Conservation (phyloP, 2,797 vertebrate species). For the Hybognathus amarus region DNA sequence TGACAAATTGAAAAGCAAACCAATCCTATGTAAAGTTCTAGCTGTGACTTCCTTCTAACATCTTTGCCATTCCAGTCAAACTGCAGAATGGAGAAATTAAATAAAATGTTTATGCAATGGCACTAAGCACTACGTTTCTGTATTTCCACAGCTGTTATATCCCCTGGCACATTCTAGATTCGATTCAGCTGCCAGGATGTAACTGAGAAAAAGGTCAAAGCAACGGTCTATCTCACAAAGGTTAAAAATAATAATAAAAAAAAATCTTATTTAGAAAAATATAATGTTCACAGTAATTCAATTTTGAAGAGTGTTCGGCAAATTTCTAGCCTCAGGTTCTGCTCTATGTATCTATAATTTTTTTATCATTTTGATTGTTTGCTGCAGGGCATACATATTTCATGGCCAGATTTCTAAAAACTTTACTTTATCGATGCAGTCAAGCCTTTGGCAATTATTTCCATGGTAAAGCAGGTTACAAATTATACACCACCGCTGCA, state of each 20-base stretch:
- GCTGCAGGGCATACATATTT: slow-evolving; percentile 38
- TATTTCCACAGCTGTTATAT: slow-evolving; percentile 18
- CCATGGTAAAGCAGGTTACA: not conserved
- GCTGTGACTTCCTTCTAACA: not conserved
- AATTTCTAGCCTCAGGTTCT: not conserved
- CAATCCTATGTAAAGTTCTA: not conserved
- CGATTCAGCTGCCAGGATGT: not conserved
- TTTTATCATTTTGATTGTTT: slow-evolving; percentile 4
- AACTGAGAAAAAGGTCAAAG: slow-evolving; percentile 46
- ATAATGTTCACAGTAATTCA: not conserved
- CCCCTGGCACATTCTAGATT: slow-evolving; percentile 22
- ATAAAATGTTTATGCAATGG: slow-evolving; percentile 7
- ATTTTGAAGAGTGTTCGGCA: not conserved
- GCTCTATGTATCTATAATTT: not conserved
- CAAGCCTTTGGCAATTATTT: slow-evolving; percentile 15
- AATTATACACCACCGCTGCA: not conserved
- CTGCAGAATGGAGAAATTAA: slow-evolving; percentile 11
- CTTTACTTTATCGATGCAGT: not conserved
- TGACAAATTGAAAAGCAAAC: slow-evolving; percentile 16
- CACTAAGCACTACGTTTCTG: not conserved
- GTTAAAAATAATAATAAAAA: slow-evolving; percentile 16
- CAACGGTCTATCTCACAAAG: slow-evolving; percentile 32
- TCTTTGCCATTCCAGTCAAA: not conserved
- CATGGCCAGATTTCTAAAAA: slow-evolving; percentile 20
- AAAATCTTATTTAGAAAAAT: not conserved